Percentiles rank a stretch among this genome's conserved stretches.
Conservation (phyloP, 1,140 invertebrate genomes). For the Rhizoglyphus robini region DNA sequence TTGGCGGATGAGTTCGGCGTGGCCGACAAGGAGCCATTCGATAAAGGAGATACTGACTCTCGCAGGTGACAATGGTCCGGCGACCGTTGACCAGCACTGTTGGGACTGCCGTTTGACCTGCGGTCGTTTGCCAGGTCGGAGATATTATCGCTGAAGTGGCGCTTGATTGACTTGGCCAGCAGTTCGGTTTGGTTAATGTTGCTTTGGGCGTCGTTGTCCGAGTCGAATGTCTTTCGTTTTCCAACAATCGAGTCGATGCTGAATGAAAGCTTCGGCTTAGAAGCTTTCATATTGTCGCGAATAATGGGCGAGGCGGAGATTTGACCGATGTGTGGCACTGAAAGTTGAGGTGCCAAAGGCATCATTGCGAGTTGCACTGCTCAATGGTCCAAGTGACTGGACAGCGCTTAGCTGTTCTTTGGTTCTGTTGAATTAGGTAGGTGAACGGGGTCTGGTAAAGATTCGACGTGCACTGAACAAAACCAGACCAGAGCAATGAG, state of each 20-base stretch:
- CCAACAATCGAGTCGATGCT: slow-evolving; percentile 89
- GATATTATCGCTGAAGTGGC: background rate
- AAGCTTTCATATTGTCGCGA: slow-evolving; percentile 2
- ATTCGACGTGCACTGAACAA: background rate
- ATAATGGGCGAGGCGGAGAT: slow-evolving; percentile 7
- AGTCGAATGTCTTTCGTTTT: slow-evolving; percentile 17
- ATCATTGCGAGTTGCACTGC: slow-evolving; percentile 2
- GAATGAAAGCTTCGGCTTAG: slow-evolving; percentile 80
- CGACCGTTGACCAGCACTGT: background rate
- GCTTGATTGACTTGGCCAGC: background rate
- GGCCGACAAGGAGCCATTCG: too few relatives aligned
- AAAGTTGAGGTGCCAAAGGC: slow-evolving; percentile 18
- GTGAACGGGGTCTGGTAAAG: background rate
- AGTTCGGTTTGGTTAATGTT: background rate
- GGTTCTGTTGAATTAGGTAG: too few relatives aligned
- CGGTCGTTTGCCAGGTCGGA: background rate
- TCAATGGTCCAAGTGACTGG: too few relatives aligned
- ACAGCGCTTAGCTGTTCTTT: too few relatives aligned
- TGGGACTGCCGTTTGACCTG: background rate
- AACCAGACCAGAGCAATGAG: too few relatives aligned
- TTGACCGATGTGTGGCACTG: slow-evolving; percentile 9
- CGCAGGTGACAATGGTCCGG: background rate
- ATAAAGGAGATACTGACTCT: background rate
- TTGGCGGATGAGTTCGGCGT: too few relatives aligned
- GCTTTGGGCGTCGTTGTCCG: background rate